Conservation (phyloP, 2,888 invertebrate genomes). For the Drosophila basisetae region DNA sequence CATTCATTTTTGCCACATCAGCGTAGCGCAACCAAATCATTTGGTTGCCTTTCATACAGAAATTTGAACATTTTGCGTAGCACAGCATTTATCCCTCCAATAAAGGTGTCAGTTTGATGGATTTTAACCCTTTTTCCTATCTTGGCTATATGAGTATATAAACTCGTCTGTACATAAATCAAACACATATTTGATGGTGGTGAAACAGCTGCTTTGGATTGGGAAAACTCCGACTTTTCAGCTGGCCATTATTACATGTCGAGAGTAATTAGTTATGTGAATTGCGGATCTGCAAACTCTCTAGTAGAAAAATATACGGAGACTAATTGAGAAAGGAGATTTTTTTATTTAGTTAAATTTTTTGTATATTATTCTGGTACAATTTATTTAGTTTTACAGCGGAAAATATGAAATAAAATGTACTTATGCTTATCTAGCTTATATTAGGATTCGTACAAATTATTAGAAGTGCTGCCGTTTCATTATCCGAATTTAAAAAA, state of each 20-base stretch:
- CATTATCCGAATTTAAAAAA: background rate
- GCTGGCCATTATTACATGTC: conserved; percentile 2
- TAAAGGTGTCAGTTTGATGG: conserved; percentile 56
- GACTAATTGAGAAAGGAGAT: background rate
- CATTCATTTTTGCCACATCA: conserved; percentile 56
- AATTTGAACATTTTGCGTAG: conserved; percentile 44
- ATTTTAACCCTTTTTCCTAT: conserved; percentile 47
- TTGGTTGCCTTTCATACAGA: conserved; percentile 36
- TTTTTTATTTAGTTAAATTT: background rate
- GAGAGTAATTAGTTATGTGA: conserved; percentile 3
- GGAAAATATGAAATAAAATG: background rate
- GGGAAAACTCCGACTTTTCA: background rate
- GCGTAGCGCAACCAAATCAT: conserved; percentile 48
- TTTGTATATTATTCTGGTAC: background rate
- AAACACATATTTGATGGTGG: conserved; percentile 24
- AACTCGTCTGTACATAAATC: conserved; percentile 27
- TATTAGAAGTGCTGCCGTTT: background rate
- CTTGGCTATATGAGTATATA: background rate
- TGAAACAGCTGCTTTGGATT: conserved; percentile 49
- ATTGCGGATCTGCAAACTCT: background rate
- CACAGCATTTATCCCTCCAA: conserved; percentile 23
- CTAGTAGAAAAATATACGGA: too few relatives aligned
- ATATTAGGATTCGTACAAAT: background rate
- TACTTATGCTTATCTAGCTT: background rate
- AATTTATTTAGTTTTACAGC: background rate